Conservation (phyloP, 2,888 invertebrate genomes). For the Andrena hattorfiana region DNA sequence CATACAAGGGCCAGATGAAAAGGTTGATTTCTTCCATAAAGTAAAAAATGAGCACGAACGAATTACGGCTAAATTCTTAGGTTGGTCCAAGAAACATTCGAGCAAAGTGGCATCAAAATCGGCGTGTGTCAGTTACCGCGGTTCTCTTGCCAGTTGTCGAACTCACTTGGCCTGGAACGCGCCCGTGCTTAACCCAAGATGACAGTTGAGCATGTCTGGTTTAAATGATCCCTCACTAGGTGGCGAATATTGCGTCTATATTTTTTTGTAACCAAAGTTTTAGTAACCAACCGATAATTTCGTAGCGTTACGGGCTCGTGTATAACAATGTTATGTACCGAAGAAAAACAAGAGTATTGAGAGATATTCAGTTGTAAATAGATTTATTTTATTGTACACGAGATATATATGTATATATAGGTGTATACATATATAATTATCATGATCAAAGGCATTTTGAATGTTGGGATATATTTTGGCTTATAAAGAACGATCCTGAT, state of each 20-base stretch:
- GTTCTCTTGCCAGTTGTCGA: not conserved
- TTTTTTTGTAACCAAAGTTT: constrained; percentile 84
- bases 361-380: constrained; percentile 75
- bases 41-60: not conserved
- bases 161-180: too few relatives aligned
- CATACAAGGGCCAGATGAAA: not conserved
- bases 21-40: not conserved
- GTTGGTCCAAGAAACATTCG: not conserved
- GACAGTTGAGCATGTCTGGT: not conserved
- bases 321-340: constrained; percentile 60
- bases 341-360: constrained; percentile 49
- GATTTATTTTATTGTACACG: constrained; percentile 73
- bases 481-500: constrained; percentile 57
- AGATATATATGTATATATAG: constrained; percentile 51
- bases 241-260: constrained; percentile 77
- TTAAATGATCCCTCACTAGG: constrained; percentile 40
- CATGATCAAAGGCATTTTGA: constrained; percentile 47
- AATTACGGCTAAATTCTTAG: not conserved
- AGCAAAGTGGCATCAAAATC: not conserved
- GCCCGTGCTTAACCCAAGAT: too few relatives aligned
- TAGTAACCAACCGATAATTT: constrained; percentile 71
- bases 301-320: constrained; percentile 61
- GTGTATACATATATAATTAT: constrained; percentile 54
- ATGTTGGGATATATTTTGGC: constrained; percentile 54
- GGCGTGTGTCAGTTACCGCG: not conserved